Percentiles rank a stretch among this genome's conserved stretches.
phyloP scores from a whole-genome alignment of 35 echinoderm and acorn worm genomes.

The Ptychodera flava region DNA sequence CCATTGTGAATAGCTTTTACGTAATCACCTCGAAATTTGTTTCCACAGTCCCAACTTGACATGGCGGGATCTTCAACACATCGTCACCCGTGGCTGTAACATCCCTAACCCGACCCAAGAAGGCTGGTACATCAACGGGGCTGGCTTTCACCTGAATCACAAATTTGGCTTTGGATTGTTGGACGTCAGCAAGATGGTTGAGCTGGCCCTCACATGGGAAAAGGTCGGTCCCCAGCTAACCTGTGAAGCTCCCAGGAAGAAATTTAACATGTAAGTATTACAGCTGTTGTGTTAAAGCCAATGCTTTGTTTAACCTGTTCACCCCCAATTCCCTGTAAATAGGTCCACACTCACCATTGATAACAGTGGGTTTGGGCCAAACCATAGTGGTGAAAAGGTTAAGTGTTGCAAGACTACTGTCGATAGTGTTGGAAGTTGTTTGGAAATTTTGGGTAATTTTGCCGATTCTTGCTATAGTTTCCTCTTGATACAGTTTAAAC shows the following conservation, averaged over 20 bases:
- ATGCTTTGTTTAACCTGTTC: too few species aligned
- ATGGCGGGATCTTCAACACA: slow-evolving; percentile 88
- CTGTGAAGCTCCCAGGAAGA: slow-evolving; percentile 24
- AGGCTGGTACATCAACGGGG: slow-evolving; percentile 95
- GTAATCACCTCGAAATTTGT: too few species aligned
- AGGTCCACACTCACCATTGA: too few species aligned
- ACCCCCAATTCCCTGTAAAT: too few species aligned
- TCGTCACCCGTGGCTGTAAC: slow-evolving; percentile 57
- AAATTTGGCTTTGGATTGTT: slow-evolving; percentile 87
- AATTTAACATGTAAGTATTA: slow-evolving; percentile 42
- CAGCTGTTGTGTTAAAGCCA: neutral
- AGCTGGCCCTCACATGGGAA: slow-evolving; percentile 81
- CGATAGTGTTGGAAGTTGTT: too few species aligned
- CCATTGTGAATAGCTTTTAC: too few species aligned
- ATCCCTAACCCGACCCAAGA: slow-evolving; percentile 71
- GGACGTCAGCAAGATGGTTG: slow-evolving; percentile 89
- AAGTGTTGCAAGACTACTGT: too few species aligned
- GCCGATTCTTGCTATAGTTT: too few species aligned
- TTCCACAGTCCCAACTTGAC: slow-evolving; percentile 68
- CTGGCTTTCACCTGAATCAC: slow-evolving; percentile 83
- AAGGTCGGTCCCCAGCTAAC: slow-evolving; percentile 39
- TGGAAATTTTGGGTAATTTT: too few species aligned
- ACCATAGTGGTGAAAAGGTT: too few species aligned
- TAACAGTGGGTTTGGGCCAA: too few species aligned
- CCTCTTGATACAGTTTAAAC: too few species aligned